Base-by-base conservation (phyloP, 2,888 invertebrate species). In the Anoplius nigerrimus region DNA sequence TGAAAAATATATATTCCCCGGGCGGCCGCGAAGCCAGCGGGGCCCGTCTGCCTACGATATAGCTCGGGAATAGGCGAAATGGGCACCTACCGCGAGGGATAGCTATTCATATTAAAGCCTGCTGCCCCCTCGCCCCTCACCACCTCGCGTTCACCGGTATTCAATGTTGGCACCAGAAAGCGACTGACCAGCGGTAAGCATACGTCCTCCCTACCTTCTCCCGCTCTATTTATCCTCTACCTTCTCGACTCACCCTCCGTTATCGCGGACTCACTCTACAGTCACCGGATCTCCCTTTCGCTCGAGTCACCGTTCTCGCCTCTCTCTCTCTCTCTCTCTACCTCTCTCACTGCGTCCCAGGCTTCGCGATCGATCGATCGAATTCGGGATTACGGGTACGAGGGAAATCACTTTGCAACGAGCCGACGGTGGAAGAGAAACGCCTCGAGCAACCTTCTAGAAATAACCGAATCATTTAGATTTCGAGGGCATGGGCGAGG, bases 391-490 rank as follows among this genome's bases (percentile, higher is more conserved):
- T 82, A 82, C 74, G 71, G 71, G 77, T 82, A 84, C 84, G 83
- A 84, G 82, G 84, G 77, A 84, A 84, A 83, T 84, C 84, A 84
- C 84, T 84, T 84, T 84, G 81, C 74, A 74, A 77, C 67, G 74
- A 74, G 70, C 71, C 66, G 64, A 66, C 57, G 45, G n/a, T 56
- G 68, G 66, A 69, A 75, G 74, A 75, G 74, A 80, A 72, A 72
- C 72, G 82, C 79, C 78, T 74, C 69, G 66, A 74, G 77, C 79
- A 71, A 78, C 68, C 74, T 74, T 78, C 74, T 71, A 78, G 79
- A 78, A 82, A 82, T 82, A 80, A 80, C 78, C 80, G 79, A 80
- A 82, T 82, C 80, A 79, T 82, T 82, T 82, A 80, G 82, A 76
- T 80, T 81, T 79, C 71, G 75, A 67, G 71, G 73, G 72, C 66